Evolutionary conservation across 2,797 vertebrate species (phyloP).

Genomic region (Sebastes flavidus): DNA sequence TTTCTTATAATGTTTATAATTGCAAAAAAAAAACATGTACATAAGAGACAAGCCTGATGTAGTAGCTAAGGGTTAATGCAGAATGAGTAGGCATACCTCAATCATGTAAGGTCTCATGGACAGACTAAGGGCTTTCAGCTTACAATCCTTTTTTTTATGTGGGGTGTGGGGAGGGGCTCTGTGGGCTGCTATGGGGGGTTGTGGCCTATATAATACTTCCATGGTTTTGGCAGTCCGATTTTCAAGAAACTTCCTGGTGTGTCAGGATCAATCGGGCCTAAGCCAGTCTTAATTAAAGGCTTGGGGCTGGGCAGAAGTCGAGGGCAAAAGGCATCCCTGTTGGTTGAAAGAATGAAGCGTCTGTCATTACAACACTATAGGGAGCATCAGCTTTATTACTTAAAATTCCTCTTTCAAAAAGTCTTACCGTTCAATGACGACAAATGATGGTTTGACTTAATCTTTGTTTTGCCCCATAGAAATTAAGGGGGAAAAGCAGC

Average conservation of each 20-base stretch:
- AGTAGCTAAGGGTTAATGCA: slow-evolving; percentile 13
- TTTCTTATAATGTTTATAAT: background rate
- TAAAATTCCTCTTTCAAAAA: slow-evolving; percentile 63
- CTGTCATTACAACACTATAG: slow-evolving; percentile 74
- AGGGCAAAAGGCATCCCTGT: slow-evolving; percentile 80
- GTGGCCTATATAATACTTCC: slow-evolving; percentile 79
- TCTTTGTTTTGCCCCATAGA: background rate
- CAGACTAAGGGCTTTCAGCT: slow-evolving; percentile 56
- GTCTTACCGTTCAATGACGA: slow-evolving; percentile 17
- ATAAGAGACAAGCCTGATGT: background rate
- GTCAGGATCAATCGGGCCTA: slow-evolving; percentile 85
- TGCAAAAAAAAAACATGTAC: background rate
- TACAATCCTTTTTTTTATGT: slow-evolving; percentile 62
- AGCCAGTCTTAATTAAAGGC: slow-evolving; percentile 89
- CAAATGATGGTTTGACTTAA: slow-evolving; percentile 5
- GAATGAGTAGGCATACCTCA: slow-evolving; percentile 37
- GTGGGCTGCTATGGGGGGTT: slow-evolving; percentile 67
- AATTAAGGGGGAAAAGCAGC: background rate
- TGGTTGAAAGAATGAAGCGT: slow-evolving; percentile 77
- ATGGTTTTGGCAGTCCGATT: slow-evolving; percentile 78
- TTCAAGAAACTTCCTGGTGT: slow-evolving; percentile 86
- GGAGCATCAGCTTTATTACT: slow-evolving; percentile 73
- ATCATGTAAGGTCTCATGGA: slow-evolving; percentile 34
- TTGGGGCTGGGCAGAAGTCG: slow-evolving; percentile 79
- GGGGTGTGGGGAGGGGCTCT: slow-evolving; percentile 54